These are phyloP conservation scores for Ochropacha duplaris DNA, from an alignment of 2,888 invertebrate genomes.

Conservation along the genomic window DNA sequence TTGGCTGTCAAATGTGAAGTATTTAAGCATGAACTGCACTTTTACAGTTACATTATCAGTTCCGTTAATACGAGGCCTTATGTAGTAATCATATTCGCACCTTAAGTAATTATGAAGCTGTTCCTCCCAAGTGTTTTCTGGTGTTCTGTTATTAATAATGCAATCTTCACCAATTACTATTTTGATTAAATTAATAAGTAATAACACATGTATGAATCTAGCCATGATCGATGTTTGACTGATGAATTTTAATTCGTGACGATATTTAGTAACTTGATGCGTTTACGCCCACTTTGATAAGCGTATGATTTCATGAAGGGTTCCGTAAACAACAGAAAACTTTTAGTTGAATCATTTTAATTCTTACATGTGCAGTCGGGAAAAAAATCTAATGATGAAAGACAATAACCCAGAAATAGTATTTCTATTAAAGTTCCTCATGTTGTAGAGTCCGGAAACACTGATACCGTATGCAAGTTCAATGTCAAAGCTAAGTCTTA, in stretches of 20 bases:
- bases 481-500: no score
- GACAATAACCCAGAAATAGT: no score
- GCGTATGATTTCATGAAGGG: not conserved
- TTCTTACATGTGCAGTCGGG: no score
- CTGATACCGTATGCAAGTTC: no score
- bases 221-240: conserved; percentile 3
- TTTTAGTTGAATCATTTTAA: not conserved
- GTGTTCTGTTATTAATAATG: conserved; percentile 16
- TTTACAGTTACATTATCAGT: conserved; percentile 14
- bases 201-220: not conserved
- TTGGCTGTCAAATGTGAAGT: conserved; percentile 35
- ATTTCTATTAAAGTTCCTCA: no score
- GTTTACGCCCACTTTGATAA: not conserved
- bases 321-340: not conserved
- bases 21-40: conserved; percentile 31
- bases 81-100: conserved; percentile 6
- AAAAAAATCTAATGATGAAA: no score
- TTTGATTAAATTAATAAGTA: not conserved
- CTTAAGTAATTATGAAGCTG: not conserved
- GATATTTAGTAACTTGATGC: not conserved
- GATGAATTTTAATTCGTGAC: not conserved
- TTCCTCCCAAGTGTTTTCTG: conserved; percentile 28
- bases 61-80: not conserved
- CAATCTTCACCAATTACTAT: not conserved
- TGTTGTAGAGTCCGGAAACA: no score